A percentile compares a stretch with the other conserved stretches of the same genome.
Conservation (phyloP, 1,140 invertebrate species). For the Cherax quadricarinatus region DNA sequence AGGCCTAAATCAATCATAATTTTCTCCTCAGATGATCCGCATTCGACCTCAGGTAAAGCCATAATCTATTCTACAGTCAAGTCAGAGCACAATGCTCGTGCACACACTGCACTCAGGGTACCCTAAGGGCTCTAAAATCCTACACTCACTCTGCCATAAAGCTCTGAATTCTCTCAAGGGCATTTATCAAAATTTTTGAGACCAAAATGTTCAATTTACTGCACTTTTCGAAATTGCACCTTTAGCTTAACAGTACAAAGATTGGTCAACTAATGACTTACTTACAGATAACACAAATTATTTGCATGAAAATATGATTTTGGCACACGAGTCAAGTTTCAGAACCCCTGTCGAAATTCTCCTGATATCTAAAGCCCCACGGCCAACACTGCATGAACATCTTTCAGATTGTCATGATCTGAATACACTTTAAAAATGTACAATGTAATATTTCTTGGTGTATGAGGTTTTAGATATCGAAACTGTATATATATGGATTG, state of each 20-base stretch:
- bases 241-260: too few species aligned
- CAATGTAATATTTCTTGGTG: too few species aligned
- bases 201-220: background rate
- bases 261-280: too few species aligned
- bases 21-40: constrained; percentile 68
- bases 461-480: constrained; percentile 14
- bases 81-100: constrained; percentile 5
- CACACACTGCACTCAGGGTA: constrained; percentile 19
- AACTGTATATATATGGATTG: constrained; percentile 37
- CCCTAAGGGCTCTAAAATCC: background rate
- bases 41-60: constrained; percentile 66
- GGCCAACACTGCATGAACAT: background rate
- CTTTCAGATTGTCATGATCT: too few species aligned
- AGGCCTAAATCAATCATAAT: constrained; percentile 52
- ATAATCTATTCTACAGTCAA: constrained; percentile 35
- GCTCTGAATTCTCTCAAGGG: background rate
- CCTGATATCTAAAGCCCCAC: background rate
- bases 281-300: background rate
- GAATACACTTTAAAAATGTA: too few species aligned
- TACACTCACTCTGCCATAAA: background rate
- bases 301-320: background rate
- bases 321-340: constrained; percentile 13
- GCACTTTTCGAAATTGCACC: background rate
- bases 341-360: background rate
- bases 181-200: background rate